These are phyloP conservation scores for Tetramorium bicarinatum DNA, from an alignment of 2,888 invertebrate species.

Conservation along the genomic window DNA sequence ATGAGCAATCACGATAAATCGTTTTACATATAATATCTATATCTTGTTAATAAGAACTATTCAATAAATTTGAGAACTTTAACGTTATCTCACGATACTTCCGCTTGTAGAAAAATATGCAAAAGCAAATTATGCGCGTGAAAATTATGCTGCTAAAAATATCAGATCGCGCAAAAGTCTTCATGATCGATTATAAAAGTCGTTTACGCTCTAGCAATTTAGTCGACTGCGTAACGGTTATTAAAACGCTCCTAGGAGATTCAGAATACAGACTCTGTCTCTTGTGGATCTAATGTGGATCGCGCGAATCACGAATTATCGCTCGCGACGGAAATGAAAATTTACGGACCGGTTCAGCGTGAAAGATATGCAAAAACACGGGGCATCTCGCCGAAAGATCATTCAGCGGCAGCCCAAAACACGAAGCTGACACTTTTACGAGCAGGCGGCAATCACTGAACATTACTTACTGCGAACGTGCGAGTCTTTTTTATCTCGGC, in stretches of 20 bases:
- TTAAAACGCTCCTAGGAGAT: too few species aligned
- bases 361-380: constrained; percentile 32
- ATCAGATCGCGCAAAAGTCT: neutral
- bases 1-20: constrained; percentile 20
- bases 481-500: constrained; percentile 39
- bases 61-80: neutral
- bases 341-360: constrained; percentile 46
- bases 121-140: neutral
- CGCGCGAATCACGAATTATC: neutral
- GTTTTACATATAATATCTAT: neutral
- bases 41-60: neutral
- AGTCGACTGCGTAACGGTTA: neutral
- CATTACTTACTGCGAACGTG: constrained; percentile 61
- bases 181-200: neutral
- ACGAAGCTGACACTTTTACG: constrained; percentile 64
- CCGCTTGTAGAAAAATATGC: neutral
- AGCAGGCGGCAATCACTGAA: constrained; percentile 57
- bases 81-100: neutral
- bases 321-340: constrained; percentile 29
- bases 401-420: constrained; percentile 34
- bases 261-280: neutral
- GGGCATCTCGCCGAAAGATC: constrained; percentile 48
- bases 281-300: neutral
- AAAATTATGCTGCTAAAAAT: neutral
- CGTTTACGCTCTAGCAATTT: neutral